Evolutionary conservation across 2,888 invertebrate genomes (phyloP).

Genomic region (Thyatira batis): DNA sequence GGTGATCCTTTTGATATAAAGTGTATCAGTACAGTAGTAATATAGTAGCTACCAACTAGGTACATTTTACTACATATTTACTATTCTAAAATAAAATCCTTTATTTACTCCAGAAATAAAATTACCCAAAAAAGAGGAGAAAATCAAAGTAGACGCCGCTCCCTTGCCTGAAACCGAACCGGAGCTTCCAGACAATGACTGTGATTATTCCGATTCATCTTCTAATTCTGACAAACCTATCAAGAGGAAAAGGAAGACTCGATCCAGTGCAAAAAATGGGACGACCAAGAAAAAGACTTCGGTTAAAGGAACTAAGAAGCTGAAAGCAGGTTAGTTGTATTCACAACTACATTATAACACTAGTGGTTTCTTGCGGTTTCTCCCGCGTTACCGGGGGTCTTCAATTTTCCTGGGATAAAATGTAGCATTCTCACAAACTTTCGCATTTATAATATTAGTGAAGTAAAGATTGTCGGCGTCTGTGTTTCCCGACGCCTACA

Average conservation of each 20-base stretch:
- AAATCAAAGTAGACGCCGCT: constrained; percentile 16
- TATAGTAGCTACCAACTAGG: too few relatives aligned
- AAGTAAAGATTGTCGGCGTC: too few relatives aligned
- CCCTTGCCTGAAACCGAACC: constrained; percentile 13
- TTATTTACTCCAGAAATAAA: constrained; percentile 42
- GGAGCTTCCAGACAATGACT: constrained; percentile 32
- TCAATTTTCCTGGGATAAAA: too few relatives aligned
- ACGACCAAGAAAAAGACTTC: constrained; percentile 38
- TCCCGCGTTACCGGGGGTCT: too few relatives aligned
- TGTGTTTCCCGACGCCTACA: too few relatives aligned
- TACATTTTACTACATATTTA: too few relatives aligned
- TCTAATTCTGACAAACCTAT: constrained; percentile 70
- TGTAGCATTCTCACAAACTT: too few relatives aligned
- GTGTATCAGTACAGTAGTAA: too few relatives aligned
- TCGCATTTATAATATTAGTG: too few relatives aligned
- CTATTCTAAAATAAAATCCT: background rate
- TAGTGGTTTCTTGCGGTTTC: too few relatives aligned
- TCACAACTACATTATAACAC: too few relatives aligned
- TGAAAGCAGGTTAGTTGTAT: constrained; percentile 45
- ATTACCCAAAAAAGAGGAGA: constrained; percentile 46
- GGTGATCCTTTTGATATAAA: too few relatives aligned
- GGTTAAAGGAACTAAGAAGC: constrained; percentile 46
- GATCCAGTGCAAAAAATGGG: constrained; percentile 8
- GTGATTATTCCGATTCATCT: constrained; percentile 56
- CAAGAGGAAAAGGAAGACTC: constrained; percentile 43